A percentile compares a stretch with the other conserved stretches of the same genome.
phyloP scores from a whole-genome alignment of 2,888 invertebrate species.

The Ophion slaviceki region DNA sequence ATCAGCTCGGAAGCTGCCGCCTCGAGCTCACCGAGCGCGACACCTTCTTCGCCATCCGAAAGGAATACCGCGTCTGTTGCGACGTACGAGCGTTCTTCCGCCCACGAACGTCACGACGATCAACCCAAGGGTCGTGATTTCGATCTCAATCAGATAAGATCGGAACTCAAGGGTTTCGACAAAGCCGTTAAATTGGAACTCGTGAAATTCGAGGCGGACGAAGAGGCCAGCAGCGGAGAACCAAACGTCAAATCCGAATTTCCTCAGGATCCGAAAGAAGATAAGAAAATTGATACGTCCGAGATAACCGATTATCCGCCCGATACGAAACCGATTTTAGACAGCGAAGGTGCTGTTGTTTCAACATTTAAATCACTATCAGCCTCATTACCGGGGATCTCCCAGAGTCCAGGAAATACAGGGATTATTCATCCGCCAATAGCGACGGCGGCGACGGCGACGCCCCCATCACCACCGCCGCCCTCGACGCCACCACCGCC shows the following conservation, averaged over 20 bases:
- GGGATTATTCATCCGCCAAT: not conserved
- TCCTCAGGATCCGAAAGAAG: slow-evolving; percentile 77
- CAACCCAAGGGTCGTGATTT: slow-evolving; percentile 89
- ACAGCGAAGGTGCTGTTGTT: slow-evolving; percentile 22
- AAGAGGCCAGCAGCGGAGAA: slow-evolving; percentile 84
- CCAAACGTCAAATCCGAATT: slow-evolving; percentile 79
- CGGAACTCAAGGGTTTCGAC: slow-evolving; percentile 92
- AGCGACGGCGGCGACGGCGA: not conserved
- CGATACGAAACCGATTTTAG: slow-evolving; percentile 59
- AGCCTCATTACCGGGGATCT: slow-evolving; percentile 16
- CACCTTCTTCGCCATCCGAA: not conserved
- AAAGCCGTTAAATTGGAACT: slow-evolving; percentile 86
- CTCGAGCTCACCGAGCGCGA: not conserved
- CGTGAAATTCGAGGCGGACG: slow-evolving; percentile 82
- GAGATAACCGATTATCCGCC: slow-evolving; percentile 69
- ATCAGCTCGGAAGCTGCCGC: not conserved
- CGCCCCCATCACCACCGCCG: not conserved
- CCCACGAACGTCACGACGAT: slow-evolving; percentile 84
- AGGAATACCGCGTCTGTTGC: slow-evolving; percentile 3
- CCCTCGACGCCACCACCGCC: slow-evolving; percentile 32
- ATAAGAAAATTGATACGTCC: slow-evolving; percentile 77
- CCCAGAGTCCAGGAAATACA: slow-evolving; percentile 47
- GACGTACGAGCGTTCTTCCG: slow-evolving; percentile 38
- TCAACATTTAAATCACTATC: slow-evolving; percentile 61
- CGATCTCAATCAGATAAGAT: slow-evolving; percentile 93